Conservation (phyloP, 2,797 vertebrate genomes). For the Chaetophractus vellerosus region DNA sequence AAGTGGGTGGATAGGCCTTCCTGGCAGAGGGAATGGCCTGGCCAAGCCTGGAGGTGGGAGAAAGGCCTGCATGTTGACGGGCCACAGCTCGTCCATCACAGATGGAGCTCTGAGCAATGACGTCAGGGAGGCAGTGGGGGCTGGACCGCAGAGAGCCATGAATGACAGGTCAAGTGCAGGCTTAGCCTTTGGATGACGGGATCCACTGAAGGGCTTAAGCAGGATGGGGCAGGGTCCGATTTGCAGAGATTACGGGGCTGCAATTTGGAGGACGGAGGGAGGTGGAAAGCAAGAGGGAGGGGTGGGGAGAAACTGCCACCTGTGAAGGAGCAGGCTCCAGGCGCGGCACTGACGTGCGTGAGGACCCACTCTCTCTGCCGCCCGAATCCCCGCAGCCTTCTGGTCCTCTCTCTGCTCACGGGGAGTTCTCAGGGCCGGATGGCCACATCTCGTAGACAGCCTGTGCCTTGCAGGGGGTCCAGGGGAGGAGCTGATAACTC, state of each 20-base stretch:
- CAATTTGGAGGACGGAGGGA: neutral
- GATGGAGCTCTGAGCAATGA: neutral
- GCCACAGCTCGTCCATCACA: neutral
- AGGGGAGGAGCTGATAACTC: neutral
- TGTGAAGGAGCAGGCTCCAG: neutral
- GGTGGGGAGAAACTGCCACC: neutral
- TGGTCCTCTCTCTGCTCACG: neutral
- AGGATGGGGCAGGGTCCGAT: too few species aligned
- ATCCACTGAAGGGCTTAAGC: neutral
- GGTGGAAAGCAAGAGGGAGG: neutral
- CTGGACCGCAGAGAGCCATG: neutral
- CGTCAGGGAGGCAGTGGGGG: neutral
- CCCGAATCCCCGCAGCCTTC: neutral
- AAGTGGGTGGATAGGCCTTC: neutral
- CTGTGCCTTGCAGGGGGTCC: neutral
- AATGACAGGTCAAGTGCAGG: neutral
- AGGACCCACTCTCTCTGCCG: neutral
- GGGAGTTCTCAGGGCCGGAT: neutral
- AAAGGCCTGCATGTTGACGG: neutral
- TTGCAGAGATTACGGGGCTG: neutral
- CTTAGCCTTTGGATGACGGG: neutral
- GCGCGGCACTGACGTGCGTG: neutral
- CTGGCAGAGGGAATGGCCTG: neutral
- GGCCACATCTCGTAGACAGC: fast-evolving
- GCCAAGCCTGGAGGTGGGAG: too few species aligned